phyloP scores from a whole-genome alignment of 1,140 invertebrate species.

The silkworm (Bombyx mori) region DNA sequence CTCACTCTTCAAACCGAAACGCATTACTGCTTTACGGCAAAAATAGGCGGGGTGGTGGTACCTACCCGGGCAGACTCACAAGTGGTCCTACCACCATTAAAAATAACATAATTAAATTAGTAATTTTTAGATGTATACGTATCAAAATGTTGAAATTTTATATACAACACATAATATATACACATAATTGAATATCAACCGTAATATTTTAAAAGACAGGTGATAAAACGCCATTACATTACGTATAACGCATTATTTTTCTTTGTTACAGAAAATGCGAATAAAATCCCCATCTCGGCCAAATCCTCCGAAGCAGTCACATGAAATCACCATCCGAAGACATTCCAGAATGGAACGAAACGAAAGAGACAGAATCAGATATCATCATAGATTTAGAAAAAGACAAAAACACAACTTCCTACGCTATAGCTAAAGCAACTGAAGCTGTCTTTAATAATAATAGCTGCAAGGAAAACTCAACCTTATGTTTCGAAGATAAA shows the following conservation, averaged over 20 bases:
- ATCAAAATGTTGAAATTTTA: no score
- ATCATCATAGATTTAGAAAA: conserved; percentile 36
- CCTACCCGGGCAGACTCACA: no score
- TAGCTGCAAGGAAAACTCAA: conserved; percentile 1
- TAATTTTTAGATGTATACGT: no score
- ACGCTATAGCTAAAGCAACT: conserved; percentile 27
- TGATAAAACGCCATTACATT: not conserved
- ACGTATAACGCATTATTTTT: conserved; percentile 1
- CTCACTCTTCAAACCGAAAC: no score
- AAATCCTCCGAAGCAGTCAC: conserved; percentile 20
- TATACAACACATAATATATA: no score
- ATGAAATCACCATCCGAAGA: conserved; percentile 40
- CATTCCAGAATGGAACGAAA: conserved; percentile 43
- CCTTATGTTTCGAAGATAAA: conserved; percentile 13
- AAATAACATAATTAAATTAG: no score
- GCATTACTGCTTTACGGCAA: no score
- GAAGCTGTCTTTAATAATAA: conserved; percentile 3
- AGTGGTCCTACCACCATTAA: no score
- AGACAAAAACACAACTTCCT: conserved; percentile 28
- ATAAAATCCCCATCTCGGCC: conserved; percentile 6
- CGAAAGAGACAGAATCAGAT: conserved; percentile 27
- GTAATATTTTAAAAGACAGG: no score
- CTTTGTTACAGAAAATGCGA: conserved; percentile 47
- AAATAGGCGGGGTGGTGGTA: no score
- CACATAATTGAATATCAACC: no score